Conservation (phyloP, 2,113 vertebrate species). For the Callionymus lyra region DNA sequence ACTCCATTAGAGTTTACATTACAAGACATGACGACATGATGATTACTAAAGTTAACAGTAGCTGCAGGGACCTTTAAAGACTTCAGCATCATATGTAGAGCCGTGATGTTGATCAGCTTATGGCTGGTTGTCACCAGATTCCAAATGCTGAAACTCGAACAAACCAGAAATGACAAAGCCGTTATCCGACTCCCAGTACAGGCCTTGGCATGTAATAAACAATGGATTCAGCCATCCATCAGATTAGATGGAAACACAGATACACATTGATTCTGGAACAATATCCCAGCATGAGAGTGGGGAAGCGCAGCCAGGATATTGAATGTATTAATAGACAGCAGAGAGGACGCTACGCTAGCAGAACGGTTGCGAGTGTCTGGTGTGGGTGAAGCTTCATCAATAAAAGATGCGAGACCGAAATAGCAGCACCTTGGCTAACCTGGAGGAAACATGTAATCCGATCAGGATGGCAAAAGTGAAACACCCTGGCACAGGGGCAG, state of each 20-base stretch:
- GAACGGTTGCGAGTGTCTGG: constrained; percentile 1
- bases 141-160: no score
- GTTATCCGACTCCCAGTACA: constrained; percentile 21
- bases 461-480: constrained; percentile 14
- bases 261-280: constrained; percentile 56
- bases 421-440: constrained; percentile 17
- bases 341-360: constrained; percentile 10
- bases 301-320: constrained; percentile 15
- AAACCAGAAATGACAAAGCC: constrained; percentile 20
- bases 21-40: no score
- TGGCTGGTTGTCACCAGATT: no score
- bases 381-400: constrained; percentile 17
- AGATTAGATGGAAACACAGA: constrained; percentile 45
- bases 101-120: no score
- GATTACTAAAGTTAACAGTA: no score
- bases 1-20: no score
- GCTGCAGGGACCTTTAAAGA: no score
- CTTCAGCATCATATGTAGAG: no score
- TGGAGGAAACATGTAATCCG: constrained; percentile 24
- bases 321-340: constrained; percentile 45
- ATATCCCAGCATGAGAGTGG: constrained; percentile 17
- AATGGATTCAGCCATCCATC: constrained; percentile 24
- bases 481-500: not conserved
- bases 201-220: constrained; percentile 21
- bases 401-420: constrained; percentile 26